phyloP scores from a whole-genome alignment of 2,797 vertebrate genomes.

The Thaleichthys pacificus region DNA sequence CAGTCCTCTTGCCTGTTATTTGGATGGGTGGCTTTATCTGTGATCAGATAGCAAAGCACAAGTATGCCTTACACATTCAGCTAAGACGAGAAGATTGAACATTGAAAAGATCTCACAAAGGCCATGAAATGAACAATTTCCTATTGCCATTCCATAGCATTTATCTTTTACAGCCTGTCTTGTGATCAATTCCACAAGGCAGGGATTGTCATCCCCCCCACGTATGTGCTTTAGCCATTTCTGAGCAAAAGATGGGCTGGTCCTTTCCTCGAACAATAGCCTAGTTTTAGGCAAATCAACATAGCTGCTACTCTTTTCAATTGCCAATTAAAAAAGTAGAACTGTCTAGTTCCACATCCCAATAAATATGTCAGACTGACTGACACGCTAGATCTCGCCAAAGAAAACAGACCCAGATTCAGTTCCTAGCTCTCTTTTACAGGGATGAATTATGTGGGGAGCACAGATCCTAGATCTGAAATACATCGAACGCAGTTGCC shows the following conservation, averaged over 20 bases:
- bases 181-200: not conserved
- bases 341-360: not conserved
- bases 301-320: no score
- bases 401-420: conserved; percentile 1
- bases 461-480: conserved; percentile 7
- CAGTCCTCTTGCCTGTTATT: conserved; percentile 97
- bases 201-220: not conserved
- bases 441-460: conserved; percentile 25
- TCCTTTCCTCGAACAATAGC: no score
- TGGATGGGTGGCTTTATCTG: conserved; percentile 97
- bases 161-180: not conserved
- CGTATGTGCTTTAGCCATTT: no score
- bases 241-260: no score
- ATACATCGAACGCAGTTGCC: conserved; percentile 1
- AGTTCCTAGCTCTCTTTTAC: not conserved
- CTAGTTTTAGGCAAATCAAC: no score
- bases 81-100: not conserved
- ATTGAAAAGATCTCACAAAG: not conserved
- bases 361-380: no score
- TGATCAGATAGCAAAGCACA: conserved; percentile 6
- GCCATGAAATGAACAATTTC: no score
- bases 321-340: no score
- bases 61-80: not conserved
- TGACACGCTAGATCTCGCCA: no score
- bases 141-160: not conserved